Conservation (phyloP, 2,113 vertebrate genomes). For the Ctenodactylus gundi region DNA sequence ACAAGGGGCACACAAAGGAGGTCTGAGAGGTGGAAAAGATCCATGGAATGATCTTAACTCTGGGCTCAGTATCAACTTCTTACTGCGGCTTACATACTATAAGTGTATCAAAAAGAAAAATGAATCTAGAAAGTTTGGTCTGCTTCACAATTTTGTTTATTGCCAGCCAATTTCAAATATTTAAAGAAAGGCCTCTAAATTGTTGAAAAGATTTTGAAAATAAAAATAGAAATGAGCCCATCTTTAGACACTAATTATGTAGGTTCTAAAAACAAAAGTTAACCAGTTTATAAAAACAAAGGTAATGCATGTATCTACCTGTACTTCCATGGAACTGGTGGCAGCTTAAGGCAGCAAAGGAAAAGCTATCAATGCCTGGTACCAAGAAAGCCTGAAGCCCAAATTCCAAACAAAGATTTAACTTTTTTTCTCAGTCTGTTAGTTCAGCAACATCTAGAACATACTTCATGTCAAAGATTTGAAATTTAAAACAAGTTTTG, state of each 20-base stretch:
- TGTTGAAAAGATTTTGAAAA: conserved; percentile 27
- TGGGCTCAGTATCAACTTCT: conserved; percentile 2
- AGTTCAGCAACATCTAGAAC: conserved; percentile 31
- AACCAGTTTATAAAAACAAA: conserved; percentile 22
- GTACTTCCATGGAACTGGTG: background rate
- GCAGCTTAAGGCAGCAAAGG: background rate
- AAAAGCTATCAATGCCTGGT: background rate
- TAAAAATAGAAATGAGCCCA: background rate
- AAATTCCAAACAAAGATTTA: background rate
- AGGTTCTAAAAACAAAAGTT: background rate
- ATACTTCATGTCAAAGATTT: background rate
- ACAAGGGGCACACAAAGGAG: background rate
- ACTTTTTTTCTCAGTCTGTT: background rate
- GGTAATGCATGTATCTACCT: background rate
- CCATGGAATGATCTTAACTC: background rate
- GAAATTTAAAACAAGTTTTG: background rate
- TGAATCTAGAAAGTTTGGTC: background rate
- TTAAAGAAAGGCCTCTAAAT: background rate
- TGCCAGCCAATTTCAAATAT: background rate
- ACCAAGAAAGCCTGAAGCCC: background rate
- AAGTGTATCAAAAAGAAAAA: conserved; percentile 31
- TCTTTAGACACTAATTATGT: conserved; percentile 7
- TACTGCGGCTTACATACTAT: background rate
- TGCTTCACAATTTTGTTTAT: background rate
- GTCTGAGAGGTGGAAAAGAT: background rate